Evolutionary conservation across 1,140 invertebrate genomes (phyloP).

Genomic region (Rhyzopertha dominica): DNA sequence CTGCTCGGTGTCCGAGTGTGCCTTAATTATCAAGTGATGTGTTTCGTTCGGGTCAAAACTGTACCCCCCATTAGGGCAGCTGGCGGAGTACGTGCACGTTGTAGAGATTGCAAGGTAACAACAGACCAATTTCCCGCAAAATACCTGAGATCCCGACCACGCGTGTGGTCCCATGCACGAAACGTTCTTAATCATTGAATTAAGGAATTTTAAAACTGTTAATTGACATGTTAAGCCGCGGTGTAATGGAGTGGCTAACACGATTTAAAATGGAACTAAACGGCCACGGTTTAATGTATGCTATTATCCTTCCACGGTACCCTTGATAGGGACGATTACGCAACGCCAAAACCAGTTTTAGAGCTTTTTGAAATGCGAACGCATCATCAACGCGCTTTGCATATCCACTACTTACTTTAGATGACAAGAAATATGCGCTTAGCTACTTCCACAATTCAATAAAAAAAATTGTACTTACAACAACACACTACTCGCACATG

Average conservation of each 20-base stretch:
- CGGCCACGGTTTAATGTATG: constrained; percentile 28
- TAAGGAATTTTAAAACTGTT: constrained; percentile 27
- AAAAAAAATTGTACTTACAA: constrained; percentile 5
- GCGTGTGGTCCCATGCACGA: constrained; percentile 27
- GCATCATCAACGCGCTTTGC: constrained; percentile 5
- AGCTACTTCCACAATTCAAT: background rate
- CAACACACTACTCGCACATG: constrained; percentile 8
- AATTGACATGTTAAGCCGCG: constrained; percentile 37
- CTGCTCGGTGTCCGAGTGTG: too few relatives aligned
- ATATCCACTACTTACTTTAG: background rate
- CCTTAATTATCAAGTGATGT: too few relatives aligned
- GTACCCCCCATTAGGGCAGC: too few relatives aligned
- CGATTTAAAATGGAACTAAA: constrained; percentile 25
- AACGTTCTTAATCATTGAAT: too few relatives aligned
- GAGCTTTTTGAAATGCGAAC: constrained; percentile 10
- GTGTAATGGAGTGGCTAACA: constrained; percentile 14
- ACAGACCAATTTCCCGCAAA: constrained; percentile 7
- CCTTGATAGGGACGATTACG: constrained; percentile 19
- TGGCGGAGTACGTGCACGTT: too few relatives aligned
- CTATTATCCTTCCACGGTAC: constrained; percentile 21
- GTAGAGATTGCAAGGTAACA: too few relatives aligned
- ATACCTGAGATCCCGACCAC: constrained; percentile 6
- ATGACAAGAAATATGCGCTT: background rate
- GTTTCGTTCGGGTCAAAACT: too few relatives aligned
- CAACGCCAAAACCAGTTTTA: constrained; percentile 35